A percentile compares a stretch with the other conserved stretches of the same genome.
phyloP scores from a whole-genome alignment of 30 jellyfish, hydroid and myxozoan species.

The Aurelia sp. region DNA sequence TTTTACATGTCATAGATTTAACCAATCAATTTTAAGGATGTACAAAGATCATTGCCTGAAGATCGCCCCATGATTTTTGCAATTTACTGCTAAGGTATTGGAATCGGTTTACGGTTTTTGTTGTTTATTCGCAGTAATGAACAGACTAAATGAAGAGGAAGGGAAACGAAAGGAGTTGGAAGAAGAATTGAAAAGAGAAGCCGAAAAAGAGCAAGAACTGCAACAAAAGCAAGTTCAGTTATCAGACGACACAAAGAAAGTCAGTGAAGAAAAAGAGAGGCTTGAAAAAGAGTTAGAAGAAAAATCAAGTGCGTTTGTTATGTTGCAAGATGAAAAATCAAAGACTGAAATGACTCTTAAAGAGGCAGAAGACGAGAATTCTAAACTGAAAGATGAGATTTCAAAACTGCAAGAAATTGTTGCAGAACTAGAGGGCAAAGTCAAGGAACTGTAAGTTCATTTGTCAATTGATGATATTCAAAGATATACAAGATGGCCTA shows the following conservation, averaged over 20 bases:
- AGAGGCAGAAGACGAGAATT: constrained; percentile 44
- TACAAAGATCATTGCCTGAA: too few species aligned
- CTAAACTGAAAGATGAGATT: constrained; percentile 27
- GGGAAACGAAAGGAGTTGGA: constrained; percentile 39
- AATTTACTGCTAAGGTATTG: neutral
- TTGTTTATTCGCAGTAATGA: constrained; percentile 25
- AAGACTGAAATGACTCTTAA: constrained; percentile 36
- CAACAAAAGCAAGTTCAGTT: constrained; percentile 46
- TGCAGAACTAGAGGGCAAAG: constrained; percentile 43
- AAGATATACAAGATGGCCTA: too few species aligned
- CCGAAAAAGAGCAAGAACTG: constrained; percentile 41
- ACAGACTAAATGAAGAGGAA: constrained; percentile 50
- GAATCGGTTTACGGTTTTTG: neutral
- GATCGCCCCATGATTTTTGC: neutral
- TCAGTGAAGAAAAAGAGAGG: constrained; percentile 47
- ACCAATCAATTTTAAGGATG: too few species aligned
- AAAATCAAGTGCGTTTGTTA: neutral
- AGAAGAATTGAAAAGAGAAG: constrained; percentile 28
- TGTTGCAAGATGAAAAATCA: constrained; percentile 55
- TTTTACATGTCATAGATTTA: too few species aligned
- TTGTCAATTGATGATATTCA: too few species aligned
- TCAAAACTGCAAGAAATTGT: constrained; percentile 26
- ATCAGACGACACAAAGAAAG: constrained; percentile 60
- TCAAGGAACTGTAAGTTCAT: constrained; percentile 74
- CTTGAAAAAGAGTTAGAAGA: constrained; percentile 69